A percentile compares a stretch with the other conserved stretches of the same genome.
These are phyloP conservation scores for Crocallis elinguaria DNA, from an alignment of 2,888 invertebrate genomes.

Conservation along the genomic window DNA sequence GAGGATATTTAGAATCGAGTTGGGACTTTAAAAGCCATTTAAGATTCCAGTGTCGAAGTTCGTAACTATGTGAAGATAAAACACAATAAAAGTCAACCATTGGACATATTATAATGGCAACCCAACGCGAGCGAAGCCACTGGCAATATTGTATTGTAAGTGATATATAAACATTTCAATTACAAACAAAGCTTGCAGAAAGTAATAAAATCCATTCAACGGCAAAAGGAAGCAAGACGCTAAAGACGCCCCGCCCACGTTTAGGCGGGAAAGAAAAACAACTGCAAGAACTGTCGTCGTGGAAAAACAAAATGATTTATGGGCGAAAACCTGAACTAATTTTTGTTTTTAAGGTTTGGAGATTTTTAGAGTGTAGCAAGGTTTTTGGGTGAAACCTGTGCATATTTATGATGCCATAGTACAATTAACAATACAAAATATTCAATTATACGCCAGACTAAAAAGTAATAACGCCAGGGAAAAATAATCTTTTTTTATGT, in stretches of 20 bases:
- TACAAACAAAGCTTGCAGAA: constrained; percentile 13
- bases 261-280: constrained; percentile 28
- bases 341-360: constrained; percentile 17
- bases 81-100: no score
- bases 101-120: no score
- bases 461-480: no score
- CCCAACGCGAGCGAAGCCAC: no score
- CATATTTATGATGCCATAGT: background rate
- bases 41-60: background rate
- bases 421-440: no score
- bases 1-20: constrained; percentile 30
- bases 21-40: constrained; percentile 15
- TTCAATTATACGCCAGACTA: no score
- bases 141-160: background rate
- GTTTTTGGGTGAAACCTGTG: background rate
- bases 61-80: background rate
- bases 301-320: constrained; percentile 52
- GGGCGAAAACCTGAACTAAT: constrained; percentile 35
- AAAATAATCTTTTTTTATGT: no score
- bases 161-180: background rate
- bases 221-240: constrained; percentile 6
- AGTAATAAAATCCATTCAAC: constrained; percentile 23
- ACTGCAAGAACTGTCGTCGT: constrained; percentile 17
- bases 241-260: constrained; percentile 22
- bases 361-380: constrained; percentile 10